phyloP scores from a whole-genome alignment of 2,797 vertebrate genomes.

The Fistularia tabacaria region DNA sequence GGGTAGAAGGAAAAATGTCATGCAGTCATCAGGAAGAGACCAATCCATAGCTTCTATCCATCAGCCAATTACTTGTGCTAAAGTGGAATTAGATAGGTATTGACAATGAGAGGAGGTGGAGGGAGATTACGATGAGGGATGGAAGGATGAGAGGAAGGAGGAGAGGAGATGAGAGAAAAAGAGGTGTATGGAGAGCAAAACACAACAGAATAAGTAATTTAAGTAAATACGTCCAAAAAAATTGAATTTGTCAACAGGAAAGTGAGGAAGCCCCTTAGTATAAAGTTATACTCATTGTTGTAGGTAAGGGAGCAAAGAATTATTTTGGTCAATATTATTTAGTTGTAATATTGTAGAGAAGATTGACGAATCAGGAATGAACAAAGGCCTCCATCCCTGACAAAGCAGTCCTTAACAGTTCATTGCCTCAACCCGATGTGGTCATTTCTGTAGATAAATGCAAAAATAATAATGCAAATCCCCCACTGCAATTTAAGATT shows the following conservation, averaged over 20 bases:
- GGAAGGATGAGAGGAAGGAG: slow-evolving; percentile 38
- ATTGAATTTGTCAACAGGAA: neutral
- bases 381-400: no score
- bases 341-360: no score
- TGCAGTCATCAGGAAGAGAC: slow-evolving; percentile 99
- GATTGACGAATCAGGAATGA: no score
- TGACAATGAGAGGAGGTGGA: slow-evolving; percentile 91
- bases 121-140: slow-evolving; percentile 65
- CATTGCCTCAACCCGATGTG: no score
- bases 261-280: neutral
- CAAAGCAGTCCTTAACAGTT: no score
- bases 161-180: slow-evolving; percentile 15
- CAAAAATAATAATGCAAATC: no score
- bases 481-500: no score
- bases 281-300: neutral
- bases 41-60: slow-evolving; percentile 99
- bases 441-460: no score
- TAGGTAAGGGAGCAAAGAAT: no score
- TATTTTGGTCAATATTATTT: no score
- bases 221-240: neutral
- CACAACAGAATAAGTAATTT: neutral
- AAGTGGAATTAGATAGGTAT: slow-evolving; percentile 99
- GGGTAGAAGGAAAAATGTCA: slow-evolving; percentile 85
- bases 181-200: neutral
- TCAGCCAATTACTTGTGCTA: slow-evolving; percentile 99